Percentiles rank a stretch among this genome's conserved stretches.
Evolutionary conservation across 2,888 invertebrate species (phyloP).

Genomic region (Baronia brevicornis): DNA sequence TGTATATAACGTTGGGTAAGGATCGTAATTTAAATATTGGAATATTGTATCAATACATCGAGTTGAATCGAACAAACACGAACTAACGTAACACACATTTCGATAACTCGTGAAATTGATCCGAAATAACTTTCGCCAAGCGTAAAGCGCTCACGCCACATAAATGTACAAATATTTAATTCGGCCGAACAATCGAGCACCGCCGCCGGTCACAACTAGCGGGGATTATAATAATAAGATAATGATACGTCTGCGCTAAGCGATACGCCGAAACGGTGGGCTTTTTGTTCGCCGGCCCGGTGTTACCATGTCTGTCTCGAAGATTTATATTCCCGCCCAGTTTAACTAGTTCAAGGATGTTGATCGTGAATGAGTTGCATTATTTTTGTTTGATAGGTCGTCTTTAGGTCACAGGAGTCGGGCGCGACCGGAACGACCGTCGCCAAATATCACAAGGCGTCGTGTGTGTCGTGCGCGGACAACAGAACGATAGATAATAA

Average conservation of each 20-base stretch:
- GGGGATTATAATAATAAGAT: slow-evolving; percentile 61
- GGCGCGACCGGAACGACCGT: slow-evolving; percentile 45
- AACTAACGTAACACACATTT: background rate
- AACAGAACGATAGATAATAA: slow-evolving; percentile 1
- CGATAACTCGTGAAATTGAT: slow-evolving; percentile 7
- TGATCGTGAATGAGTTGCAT: slow-evolving; percentile 57
- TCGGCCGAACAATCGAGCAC: no score
- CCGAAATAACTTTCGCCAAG: no score
- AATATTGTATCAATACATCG: no score
- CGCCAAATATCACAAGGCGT: slow-evolving; percentile 44
- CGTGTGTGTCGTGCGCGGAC: slow-evolving; percentile 26
- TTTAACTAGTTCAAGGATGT: slow-evolving; percentile 70
- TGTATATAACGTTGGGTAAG: no score
- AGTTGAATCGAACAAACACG: slow-evolving; percentile 9
- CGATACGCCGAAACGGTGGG: slow-evolving; percentile 48
- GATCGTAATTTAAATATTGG: no score
- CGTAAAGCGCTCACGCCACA: slow-evolving; percentile 19
- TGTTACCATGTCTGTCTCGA: slow-evolving; percentile 54
- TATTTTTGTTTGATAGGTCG: slow-evolving; percentile 63
- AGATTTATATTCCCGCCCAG: slow-evolving; percentile 53
- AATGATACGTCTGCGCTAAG: slow-evolving; percentile 65
- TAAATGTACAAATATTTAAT: slow-evolving; percentile 22
- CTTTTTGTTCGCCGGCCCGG: slow-evolving; percentile 42
- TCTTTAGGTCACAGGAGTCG: slow-evolving; percentile 62
- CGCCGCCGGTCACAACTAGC: slow-evolving; percentile 37